These are phyloP conservation scores for Agriopis marginaria DNA, from an alignment of 2,888 invertebrate species.

Conservation along the genomic window DNA sequence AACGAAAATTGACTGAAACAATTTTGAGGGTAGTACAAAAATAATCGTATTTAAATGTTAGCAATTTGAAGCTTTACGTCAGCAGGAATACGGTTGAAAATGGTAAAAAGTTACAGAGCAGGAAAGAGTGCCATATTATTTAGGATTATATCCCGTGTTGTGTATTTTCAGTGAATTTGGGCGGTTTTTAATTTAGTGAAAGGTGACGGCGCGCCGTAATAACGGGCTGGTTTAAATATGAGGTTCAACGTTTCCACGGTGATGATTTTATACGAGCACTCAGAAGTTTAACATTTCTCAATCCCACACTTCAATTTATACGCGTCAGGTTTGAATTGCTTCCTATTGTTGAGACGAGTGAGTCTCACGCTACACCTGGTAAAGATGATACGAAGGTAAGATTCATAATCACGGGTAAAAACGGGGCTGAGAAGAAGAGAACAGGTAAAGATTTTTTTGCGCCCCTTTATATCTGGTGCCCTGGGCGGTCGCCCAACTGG, in stretches of 20 bases:
- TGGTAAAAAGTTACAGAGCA: background rate
- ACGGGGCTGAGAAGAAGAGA: no score
- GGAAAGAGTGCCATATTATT: background rate
- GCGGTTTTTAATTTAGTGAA: slow-evolving; percentile 14
- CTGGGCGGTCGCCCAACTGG: no score
- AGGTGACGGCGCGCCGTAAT: slow-evolving; percentile 9
- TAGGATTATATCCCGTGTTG: slow-evolving; percentile 42
- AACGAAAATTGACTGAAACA: slow-evolving; percentile 15
- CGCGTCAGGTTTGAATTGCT: no score
- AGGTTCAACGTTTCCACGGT: background rate
- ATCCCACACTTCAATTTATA: background rate
- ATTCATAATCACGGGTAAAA: no score
- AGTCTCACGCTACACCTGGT: no score
- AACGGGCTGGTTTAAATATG: slow-evolving; percentile 14
- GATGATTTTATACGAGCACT: background rate
- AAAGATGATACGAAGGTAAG: no score
- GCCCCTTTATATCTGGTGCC: no score
- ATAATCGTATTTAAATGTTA: background rate
- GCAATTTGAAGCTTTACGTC: background rate
- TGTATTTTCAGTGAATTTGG: slow-evolving; percentile 16
- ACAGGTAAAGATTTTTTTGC: no score
- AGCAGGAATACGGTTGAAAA: background rate
- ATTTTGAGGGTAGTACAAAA: slow-evolving; percentile 42
- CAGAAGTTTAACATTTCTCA: background rate
- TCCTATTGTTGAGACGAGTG: no score